Evolutionary conservation across 2,888 invertebrate genomes (phyloP).

Genomic region (Kuschelorhynchus macadamiae): DNA sequence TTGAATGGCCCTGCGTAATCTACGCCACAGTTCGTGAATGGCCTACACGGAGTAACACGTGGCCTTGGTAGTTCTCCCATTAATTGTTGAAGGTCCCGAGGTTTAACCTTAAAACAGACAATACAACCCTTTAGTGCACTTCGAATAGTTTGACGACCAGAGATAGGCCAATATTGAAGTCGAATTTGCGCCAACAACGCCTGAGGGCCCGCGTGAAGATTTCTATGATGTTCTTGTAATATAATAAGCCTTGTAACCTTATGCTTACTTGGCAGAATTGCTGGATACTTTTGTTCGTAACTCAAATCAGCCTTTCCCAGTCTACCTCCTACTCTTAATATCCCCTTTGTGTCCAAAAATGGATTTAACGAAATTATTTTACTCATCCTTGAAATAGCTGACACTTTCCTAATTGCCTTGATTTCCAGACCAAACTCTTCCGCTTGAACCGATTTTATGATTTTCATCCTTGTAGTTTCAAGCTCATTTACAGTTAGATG

Average conservation of each 20-base stretch:
- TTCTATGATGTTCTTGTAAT: conserved; percentile 15
- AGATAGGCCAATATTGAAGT: conserved; percentile 28
- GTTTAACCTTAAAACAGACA: no score
- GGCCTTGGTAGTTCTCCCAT: conserved; percentile 41
- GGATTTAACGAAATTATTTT: conserved; percentile 11
- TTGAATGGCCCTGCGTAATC: no score
- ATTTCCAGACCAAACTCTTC: no score
- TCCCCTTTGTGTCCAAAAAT: neutral
- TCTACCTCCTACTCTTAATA: conserved; percentile 11
- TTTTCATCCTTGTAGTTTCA: no score
- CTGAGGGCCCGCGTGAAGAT: conserved; percentile 38
- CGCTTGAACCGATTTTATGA: no score
- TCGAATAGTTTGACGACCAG: conserved; percentile 13
- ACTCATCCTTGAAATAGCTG: neutral
- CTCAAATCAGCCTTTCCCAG: neutral
- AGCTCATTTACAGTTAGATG: no score
- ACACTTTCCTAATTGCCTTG: no score
- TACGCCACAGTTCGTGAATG: conserved; percentile 37
- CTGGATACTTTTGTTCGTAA: neutral
- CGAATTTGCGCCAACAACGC: conserved; percentile 21
- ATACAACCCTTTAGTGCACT: neutral
- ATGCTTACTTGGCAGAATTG: conserved; percentile 19
- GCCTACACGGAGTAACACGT: conserved; percentile 25
- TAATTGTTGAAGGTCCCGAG: neutral
- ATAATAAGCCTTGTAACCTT: conserved; percentile 25